Evolutionary conservation across 2,113 vertebrate species (phyloP).

Genomic region (Mirounga angustirostris): DNA sequence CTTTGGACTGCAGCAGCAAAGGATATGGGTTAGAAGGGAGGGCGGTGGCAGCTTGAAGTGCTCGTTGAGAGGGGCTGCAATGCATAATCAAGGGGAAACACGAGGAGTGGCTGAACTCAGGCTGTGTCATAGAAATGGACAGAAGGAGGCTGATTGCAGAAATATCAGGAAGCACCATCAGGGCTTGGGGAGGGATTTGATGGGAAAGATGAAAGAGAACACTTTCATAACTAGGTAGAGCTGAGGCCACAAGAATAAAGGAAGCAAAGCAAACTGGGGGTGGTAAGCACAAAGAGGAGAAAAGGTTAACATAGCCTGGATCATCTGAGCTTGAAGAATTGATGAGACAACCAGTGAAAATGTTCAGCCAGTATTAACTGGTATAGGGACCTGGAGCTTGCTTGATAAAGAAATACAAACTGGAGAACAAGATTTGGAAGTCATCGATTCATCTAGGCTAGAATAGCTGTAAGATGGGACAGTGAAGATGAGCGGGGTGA

Average conservation of each 20-base stretch:
- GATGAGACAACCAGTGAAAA: not conserved
- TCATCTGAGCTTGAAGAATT: not conserved
- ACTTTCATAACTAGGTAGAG: not conserved
- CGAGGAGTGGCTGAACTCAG: not conserved
- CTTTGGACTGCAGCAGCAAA: not conserved
- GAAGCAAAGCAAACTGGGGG: not conserved
- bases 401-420: not conserved
- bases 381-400: not conserved
- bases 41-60: not conserved
- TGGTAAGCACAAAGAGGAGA: not conserved
- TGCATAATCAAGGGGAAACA: not conserved
- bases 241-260: not conserved
- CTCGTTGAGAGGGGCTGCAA: not conserved
- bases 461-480: not conserved
- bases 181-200: not conserved
- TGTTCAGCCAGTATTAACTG: not conserved
- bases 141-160: not conserved
- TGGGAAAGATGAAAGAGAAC: not conserved
- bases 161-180: not conserved
- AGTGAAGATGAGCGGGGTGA: rapidly evolving
- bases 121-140: not conserved
- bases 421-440: not conserved
- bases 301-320: not conserved
- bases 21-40: not conserved
- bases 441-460: not conserved